A percentile compares a stretch with the other conserved stretches of the same genome.
Conservation (phyloP, 35 echinoderm and acorn worm genomes). For the Apostichopus californicus region DNA sequence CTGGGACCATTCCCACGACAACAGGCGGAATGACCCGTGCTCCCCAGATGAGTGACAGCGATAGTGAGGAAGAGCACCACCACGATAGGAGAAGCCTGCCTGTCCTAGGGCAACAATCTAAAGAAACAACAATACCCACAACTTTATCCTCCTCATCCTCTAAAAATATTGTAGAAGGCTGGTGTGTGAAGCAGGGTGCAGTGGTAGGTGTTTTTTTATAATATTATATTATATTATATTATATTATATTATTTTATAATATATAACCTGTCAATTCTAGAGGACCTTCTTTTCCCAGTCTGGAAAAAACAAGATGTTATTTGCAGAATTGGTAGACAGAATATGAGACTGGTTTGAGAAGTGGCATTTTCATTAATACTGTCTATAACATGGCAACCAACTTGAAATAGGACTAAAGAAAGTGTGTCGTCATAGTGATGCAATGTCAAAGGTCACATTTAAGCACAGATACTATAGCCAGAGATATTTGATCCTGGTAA, state of each 20-base stretch:
- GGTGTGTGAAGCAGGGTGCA: slow-evolving; percentile 46
- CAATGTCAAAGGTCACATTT: too few species aligned
- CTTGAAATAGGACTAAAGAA: neutral
- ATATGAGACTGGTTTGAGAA: too few species aligned
- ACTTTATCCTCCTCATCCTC: neutral
- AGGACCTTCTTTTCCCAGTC: neutral
- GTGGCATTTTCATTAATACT: too few species aligned
- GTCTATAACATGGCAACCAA: neutral
- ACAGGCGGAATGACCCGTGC: neutral
- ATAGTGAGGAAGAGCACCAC: slow-evolving; percentile 25
- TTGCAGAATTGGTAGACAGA: too few species aligned
- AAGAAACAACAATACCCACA: neutral
- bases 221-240: too few species aligned
- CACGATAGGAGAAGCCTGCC: slow-evolving; percentile 24
- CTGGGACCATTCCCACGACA: neutral
- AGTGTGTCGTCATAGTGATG: too few species aligned
- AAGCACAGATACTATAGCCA: too few species aligned
- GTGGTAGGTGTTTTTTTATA: neutral
- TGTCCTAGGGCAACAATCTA: neutral
- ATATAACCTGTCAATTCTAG: neutral
- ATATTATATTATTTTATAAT: too few species aligned
- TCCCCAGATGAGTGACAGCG: neutral
- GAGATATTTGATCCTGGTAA: too few species aligned
- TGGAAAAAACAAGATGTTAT: neutral
- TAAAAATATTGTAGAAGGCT: slow-evolving; percentile 36